phyloP scores from a whole-genome alignment of 2,888 invertebrate genomes.

The Cosmia pyralina region DNA sequence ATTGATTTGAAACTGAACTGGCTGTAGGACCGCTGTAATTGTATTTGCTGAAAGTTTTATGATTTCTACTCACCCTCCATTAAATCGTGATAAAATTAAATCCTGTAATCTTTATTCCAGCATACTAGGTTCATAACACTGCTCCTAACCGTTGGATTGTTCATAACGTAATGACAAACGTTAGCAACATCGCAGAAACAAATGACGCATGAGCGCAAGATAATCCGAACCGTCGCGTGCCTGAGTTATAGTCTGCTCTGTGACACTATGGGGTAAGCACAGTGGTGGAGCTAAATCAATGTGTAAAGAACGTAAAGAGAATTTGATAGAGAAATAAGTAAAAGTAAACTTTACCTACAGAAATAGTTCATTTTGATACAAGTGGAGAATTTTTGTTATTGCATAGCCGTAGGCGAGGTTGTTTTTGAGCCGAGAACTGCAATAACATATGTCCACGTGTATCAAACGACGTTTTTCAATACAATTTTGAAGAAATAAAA shows the following conservation, averaged over 20 bases:
- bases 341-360: no score
- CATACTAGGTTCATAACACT: background rate
- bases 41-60: background rate
- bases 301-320: no score
- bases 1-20: background rate
- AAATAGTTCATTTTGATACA: no score
- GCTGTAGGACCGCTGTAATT: background rate
- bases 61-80: background rate
- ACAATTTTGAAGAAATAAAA: no score
- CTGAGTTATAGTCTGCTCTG: conserved; percentile 46
- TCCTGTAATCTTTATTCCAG: background rate
- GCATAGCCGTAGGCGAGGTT: no score
- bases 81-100: background rate
- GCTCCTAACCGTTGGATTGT: background rate
- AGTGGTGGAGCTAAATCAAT: no score
- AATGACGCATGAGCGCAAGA: conserved; percentile 62
- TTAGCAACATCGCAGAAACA: conserved; percentile 30
- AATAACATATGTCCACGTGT: no score
- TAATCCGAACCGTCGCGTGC: conserved; percentile 53
- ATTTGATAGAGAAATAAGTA: no score
- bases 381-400: no score
- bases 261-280: background rate
- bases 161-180: conserved; percentile 37
- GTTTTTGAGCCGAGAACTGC: no score
- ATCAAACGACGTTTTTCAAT: no score